Evolutionary conservation across 1,140 invertebrate genomes (phyloP).

Genomic region (Bombus huntii): DNA sequence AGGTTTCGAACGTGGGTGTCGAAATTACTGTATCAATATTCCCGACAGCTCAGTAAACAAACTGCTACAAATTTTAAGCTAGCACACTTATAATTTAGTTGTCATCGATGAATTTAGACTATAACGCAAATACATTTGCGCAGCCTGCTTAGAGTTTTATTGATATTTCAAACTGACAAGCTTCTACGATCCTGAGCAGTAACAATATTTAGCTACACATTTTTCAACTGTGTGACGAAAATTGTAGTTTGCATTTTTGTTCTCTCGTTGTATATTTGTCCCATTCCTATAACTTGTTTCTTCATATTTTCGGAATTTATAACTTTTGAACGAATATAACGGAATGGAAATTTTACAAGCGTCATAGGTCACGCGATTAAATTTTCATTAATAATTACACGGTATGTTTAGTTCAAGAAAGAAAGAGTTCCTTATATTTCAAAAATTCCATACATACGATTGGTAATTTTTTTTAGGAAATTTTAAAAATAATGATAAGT

Average conservation of each 20-base stretch:
- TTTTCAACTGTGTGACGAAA: not conserved
- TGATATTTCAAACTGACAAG: not conserved
- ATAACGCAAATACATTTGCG: not conserved
- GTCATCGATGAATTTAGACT: not conserved
- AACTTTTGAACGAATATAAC: not conserved
- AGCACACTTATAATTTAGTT: not conserved
- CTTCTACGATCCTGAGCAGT: not conserved
- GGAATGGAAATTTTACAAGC: not conserved
- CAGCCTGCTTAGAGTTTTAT: not conserved
- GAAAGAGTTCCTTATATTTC: not conserved
- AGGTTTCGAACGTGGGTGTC: not conserved
- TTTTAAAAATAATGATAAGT: not conserved
- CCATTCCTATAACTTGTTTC: not conserved
- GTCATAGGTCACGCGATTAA: not conserved
- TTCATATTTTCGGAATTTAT: not conserved
- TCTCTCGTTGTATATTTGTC: not conserved
- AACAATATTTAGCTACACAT: not conserved
- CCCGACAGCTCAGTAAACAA: not conserved
- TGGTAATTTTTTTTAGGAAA: not conserved
- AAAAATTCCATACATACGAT: not conserved
- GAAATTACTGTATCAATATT: not conserved
- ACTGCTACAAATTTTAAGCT: not conserved
- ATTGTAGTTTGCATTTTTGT: too few relatives aligned
- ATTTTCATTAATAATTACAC: not conserved
- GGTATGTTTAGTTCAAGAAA: not conserved